phyloP scores from a whole-genome alignment of 2,797 vertebrate genomes.

The Lagodon rhomboides region DNA sequence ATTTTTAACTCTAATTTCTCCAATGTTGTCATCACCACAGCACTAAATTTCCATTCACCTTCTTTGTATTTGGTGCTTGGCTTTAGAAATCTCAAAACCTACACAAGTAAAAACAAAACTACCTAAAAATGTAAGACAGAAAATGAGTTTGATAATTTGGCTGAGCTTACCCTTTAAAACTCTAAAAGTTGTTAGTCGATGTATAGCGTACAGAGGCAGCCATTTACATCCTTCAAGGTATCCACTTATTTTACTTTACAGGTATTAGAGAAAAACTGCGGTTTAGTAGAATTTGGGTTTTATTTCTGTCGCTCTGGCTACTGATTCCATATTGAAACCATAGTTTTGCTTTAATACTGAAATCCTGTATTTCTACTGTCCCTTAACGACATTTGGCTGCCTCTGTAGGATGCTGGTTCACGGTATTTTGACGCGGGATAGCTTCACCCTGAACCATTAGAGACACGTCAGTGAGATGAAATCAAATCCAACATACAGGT shows the following conservation, averaged over 20 bases:
- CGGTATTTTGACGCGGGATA: slow-evolving; percentile 6
- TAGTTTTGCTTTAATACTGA: not conserved
- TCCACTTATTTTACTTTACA: not conserved
- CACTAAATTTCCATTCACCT: not conserved
- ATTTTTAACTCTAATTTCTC: not conserved
- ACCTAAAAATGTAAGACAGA: not conserved
- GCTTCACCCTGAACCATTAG: slow-evolving; percentile 49
- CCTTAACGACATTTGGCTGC: slow-evolving; percentile 22
- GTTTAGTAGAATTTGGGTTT: not conserved
- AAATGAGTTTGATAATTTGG: slow-evolving; percentile 12
- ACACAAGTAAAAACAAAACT: not conserved
- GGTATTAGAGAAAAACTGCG: not conserved
- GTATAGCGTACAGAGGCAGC: slow-evolving; percentile 35
- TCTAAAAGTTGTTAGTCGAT: not conserved
- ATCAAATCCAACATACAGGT: slow-evolving; percentile 35
- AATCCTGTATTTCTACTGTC: not conserved
- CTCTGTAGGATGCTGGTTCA: slow-evolving; percentile 21
- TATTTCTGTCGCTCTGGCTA: not conserved
- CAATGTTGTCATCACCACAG: not conserved
- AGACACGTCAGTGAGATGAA: slow-evolving; percentile 61
- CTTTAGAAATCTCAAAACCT: not conserved
- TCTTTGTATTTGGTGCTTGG: not conserved
- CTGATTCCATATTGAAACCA: not conserved
- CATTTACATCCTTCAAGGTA: slow-evolving; percentile 12
- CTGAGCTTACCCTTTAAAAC: slow-evolving; percentile 15